Base-by-base conservation (phyloP, 2,888 invertebrate species). In the Fragum fragum region DNA sequence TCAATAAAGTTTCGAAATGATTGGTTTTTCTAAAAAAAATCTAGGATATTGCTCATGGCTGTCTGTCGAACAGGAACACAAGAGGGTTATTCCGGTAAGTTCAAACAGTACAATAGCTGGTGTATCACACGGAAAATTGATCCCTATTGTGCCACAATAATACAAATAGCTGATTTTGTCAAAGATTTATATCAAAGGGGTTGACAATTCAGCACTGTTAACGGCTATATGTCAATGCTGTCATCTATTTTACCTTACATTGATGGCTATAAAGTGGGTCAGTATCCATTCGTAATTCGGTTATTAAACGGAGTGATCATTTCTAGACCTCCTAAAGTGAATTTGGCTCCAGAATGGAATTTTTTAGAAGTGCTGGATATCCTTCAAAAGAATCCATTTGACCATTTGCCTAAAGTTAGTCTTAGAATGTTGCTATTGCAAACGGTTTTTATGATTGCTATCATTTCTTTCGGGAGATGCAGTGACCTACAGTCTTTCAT, bases 251-350 rank as follows among this genome's bases (percentile, higher is more conserved):
- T 81, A 73, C 16, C 63, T 28, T 72, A 28, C n/a, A 53, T 83
- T 32, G 76, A 74, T 39, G 69, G 70, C n/a, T 16, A 47, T 47
- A 47, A 47, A 14, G 47, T 47, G 2, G 47, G 47, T 47, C 47
- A 86, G 61, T 81, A 86, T 73, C 86, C 81, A 21, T 73, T 76
- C 76, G 66, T 83, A n/a, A 76, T 78, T 14, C 57, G 61, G 39
- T 52, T 82, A 18, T 47, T 85, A 14, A 82, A 69, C 52, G 81
- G 73, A 7, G 68, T 85, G 28, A 81, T 83, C 55, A 73, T 83
- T 73, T 66, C 73, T 55, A 75, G 85, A 61, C 75, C 53, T 18
- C 76, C 78, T 21, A 18, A 42, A 29, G 32, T 28, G 0, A 78
- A 63, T 55, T n/a, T 85, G 14, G 29, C 77, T 0, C 78, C 85